These are phyloP conservation scores for Thaumetopoea pityocampa DNA, from an alignment of 1,140 invertebrate species.

Conservation along the genomic window DNA sequence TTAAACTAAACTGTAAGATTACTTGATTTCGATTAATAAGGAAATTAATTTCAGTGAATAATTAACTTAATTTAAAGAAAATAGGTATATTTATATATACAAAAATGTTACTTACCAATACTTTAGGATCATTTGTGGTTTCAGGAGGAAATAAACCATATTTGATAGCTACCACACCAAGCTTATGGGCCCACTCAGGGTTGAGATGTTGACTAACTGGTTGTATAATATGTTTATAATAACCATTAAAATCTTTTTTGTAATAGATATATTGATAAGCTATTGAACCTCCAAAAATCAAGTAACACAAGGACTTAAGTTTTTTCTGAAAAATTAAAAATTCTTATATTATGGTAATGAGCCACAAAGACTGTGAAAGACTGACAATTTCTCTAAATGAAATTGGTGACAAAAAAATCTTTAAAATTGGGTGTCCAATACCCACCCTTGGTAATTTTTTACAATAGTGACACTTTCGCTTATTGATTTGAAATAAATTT, in stretches of 20 bases:
- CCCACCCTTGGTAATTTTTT: too few relatives aligned
- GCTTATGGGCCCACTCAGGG: conserved; percentile 87
- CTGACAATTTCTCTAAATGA: too few relatives aligned
- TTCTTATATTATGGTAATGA: neutral
- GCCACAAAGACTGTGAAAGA: too few relatives aligned
- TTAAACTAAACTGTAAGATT: conserved; percentile 14
- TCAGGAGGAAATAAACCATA: conserved; percentile 82
- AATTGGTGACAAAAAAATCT: too few relatives aligned
- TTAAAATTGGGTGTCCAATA: too few relatives aligned
- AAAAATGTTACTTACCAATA: conserved; percentile 77
- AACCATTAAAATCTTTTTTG: conserved; percentile 83
- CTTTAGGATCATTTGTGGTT: conserved; percentile 76
- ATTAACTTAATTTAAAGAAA: too few relatives aligned
- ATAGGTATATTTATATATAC: too few relatives aligned
- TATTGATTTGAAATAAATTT: too few relatives aligned
- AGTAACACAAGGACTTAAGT: conserved; percentile 70
- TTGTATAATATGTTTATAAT: conserved; percentile 84
- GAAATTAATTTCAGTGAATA: too few relatives aligned
- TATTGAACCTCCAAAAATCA: conserved; percentile 77
- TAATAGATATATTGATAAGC: conserved; percentile 81
- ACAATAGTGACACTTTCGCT: too few relatives aligned
- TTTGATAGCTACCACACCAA: conserved; percentile 85
- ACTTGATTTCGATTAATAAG: neutral
- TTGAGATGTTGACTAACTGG: conserved; percentile 81
- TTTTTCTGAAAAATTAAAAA: conserved; percentile 74